Evolutionary conservation across 1,140 invertebrate genomes (phyloP), one percentile per base, ranked within the genome.

Genomic region (Dryas iulia): DNA sequence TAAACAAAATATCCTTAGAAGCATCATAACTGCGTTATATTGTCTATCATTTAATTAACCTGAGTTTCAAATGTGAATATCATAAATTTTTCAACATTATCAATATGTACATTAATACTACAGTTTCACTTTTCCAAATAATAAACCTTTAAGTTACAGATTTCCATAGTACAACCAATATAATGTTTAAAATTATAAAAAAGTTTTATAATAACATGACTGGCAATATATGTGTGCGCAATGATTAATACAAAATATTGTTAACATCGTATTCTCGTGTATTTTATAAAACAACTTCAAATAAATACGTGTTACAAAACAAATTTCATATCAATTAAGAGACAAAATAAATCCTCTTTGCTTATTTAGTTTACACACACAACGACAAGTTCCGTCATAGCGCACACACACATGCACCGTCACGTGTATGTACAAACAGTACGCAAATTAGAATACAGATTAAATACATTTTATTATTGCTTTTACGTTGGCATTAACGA

Each of bases 391-490:
- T 10, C n/a, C 28, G 21, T 5, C 14, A 30, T 21, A 33, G 57
- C 26, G 18, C 30, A 59, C 30, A 33, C 58, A 59, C 18, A 59
- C n/a, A 6, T 59, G 58, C 58, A 59, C 21, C 5, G 57, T 21
- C 58, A 59, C 14, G 58, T 28, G 8, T 10, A 21, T n/a, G 3
- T 18, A 18, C 7, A 47, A 21, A 21, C n/a, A n/a, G n/a, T 10
- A 18, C 21, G 21, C 18, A 47, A 47, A 47, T 18, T 8, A 47
- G 18, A 21, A 47, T 47, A 47, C n/a, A 47, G 8, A 47, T 47
- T 21, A 10, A 47, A 47, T 3, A 35, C 6, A 47, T 47, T 2
- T 47, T 47, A 47, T 47, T 47, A 47, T 47, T 47, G 39, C 39
- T 47, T 47, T 10, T 21, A 21, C 18, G n/a, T 47, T 47, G 39